A percentile compares a stretch with the other conserved stretches of the same genome.
phyloP scores from a whole-genome alignment of 1,140 invertebrate genomes.

The Leptinotarsa defecta region DNA sequence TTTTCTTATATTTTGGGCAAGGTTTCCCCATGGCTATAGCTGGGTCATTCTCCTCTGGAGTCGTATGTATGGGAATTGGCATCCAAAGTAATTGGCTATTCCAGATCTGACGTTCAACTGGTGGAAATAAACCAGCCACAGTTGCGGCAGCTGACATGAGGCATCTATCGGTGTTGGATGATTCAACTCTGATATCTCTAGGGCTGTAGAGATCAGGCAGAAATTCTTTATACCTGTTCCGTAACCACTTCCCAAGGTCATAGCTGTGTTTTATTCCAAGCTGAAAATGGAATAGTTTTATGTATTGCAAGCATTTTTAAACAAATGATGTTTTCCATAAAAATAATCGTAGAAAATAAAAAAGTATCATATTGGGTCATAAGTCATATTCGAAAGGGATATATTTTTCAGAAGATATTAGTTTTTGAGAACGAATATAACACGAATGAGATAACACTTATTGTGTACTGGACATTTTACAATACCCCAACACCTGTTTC shows the following conservation, averaged over 20 bases:
- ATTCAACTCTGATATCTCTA: constrained; percentile 56
- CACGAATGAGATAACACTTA: too few relatives aligned
- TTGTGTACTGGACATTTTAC: too few relatives aligned
- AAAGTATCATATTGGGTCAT: too few relatives aligned
- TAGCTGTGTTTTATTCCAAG: constrained; percentile 76
- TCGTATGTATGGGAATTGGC: constrained; percentile 79
- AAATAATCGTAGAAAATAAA: too few relatives aligned
- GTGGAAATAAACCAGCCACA: constrained; percentile 80
- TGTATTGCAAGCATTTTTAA: too few relatives aligned
- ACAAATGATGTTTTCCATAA: too few relatives aligned
- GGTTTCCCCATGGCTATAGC: neutral
- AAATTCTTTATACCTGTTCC: constrained; percentile 68
- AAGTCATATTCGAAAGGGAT: too few relatives aligned
- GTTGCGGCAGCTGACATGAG: constrained; percentile 85
- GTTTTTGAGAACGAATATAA: too few relatives aligned
- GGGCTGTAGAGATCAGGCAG: constrained; percentile 26
- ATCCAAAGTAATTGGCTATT: constrained; percentile 76
- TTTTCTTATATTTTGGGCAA: neutral
- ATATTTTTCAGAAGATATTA: too few relatives aligned
- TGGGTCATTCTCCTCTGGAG: neutral
- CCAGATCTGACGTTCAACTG: constrained; percentile 66
- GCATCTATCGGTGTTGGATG: constrained; percentile 85
- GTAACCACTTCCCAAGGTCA: constrained; percentile 73
- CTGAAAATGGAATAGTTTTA: neutral
- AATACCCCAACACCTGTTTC: too few relatives aligned